phyloP scores from a whole-genome alignment of 2,797 vertebrate species.

The Periophthalmus magnuspinnatus region DNA sequence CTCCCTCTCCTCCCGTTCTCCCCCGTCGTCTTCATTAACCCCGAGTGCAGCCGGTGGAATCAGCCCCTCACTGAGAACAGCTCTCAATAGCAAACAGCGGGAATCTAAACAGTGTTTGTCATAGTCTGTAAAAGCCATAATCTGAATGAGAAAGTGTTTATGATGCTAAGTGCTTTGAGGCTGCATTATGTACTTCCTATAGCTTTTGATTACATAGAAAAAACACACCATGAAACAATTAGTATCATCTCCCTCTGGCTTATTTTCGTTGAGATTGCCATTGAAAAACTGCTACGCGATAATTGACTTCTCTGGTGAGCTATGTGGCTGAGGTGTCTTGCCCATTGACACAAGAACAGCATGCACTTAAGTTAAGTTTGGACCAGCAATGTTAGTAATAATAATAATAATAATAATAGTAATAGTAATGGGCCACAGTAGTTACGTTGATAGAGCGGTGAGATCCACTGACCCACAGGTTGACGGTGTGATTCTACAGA shows the following conservation, averaged over 20 bases:
- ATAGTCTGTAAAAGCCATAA: not conserved
- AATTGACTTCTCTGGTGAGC: too few relatives aligned
- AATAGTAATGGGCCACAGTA: too few relatives aligned
- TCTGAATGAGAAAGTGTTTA: not conserved
- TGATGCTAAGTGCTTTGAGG: not conserved
- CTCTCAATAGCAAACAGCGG: constrained; percentile 47
- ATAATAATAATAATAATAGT: too few relatives aligned
- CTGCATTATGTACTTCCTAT: not conserved
- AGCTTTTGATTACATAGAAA: not conserved
- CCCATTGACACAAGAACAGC: too few relatives aligned
- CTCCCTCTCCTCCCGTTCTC: constrained; percentile 21
- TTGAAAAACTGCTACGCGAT: too few relatives aligned
- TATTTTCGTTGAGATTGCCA: not conserved
- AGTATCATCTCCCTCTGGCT: not conserved
- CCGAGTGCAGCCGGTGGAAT: constrained; percentile 62
- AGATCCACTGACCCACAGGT: too few relatives aligned
- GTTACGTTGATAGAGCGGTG: too few relatives aligned
- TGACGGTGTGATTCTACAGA: too few relatives aligned
- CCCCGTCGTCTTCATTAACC: constrained; percentile 65
- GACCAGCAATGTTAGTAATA: too few relatives aligned
- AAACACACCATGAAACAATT: not conserved
- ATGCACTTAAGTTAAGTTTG: too few relatives aligned
- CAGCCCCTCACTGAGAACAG: constrained; percentile 54
- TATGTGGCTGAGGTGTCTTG: too few relatives aligned
- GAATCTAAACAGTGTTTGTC: constrained; percentile 41